Percentiles rank a stretch among this genome's conserved stretches.
These are phyloP conservation scores for Diceros bicornis DNA, from an alignment of 2,797 vertebrate species.

Conservation along the genomic window DNA sequence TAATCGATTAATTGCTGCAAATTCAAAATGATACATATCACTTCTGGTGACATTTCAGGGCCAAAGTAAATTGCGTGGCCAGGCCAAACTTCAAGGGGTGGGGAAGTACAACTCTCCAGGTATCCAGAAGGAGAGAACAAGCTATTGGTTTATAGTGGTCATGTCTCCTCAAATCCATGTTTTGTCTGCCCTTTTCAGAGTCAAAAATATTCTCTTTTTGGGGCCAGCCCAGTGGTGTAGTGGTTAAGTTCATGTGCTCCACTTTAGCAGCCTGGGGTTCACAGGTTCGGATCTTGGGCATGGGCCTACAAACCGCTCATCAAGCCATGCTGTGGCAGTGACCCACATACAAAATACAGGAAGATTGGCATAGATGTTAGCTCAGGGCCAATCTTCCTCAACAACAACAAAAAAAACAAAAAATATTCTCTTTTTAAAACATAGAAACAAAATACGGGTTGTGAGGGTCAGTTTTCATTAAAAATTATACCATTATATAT, in stretches of 20 bases:
- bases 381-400: too few species aligned
- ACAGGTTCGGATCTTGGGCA: too few species aligned
- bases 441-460: constrained; percentile 2
- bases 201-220: background rate
- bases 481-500: background rate
- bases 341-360: too few species aligned
- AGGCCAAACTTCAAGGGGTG: background rate
- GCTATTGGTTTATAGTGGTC: background rate
- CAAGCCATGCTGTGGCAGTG: too few species aligned
- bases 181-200: constrained; percentile 35
- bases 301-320: too few species aligned
- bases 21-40: background rate
- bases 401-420: background rate
- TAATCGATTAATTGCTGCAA: background rate
- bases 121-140: background rate
- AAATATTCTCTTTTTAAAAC: background rate
- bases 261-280: too few species aligned
- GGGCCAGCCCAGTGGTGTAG: too few species aligned
- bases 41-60: background rate
- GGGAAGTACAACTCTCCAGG: background rate
- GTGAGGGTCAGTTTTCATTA: background rate
- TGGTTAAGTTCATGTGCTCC: too few species aligned
- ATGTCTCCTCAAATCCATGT: background rate
- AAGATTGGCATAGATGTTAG: too few species aligned
- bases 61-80: background rate